Evolutionary conservation across 2,797 vertebrate species (phyloP).

Genomic region (Pangasius sanitwongsei): DNA sequence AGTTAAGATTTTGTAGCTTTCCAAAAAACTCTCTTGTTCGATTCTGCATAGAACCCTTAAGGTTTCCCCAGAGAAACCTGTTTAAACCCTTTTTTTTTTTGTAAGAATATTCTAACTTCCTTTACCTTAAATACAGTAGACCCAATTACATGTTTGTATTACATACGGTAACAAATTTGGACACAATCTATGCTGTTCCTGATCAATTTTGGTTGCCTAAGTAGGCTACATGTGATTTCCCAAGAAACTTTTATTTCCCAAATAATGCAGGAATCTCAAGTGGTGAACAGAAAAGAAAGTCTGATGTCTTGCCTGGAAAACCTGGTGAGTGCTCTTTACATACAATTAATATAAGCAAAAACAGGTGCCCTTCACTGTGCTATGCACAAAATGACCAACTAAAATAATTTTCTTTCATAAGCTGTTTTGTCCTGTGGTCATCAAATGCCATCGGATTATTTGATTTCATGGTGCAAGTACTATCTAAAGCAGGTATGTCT

Average conservation of each 20-base stretch:
- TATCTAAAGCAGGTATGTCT: conserved; percentile 44
- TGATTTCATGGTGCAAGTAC: conserved; percentile 47
- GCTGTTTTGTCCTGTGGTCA: conserved; percentile 44
- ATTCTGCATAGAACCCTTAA: not conserved
- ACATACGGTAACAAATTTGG: not conserved
- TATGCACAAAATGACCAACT: not conserved
- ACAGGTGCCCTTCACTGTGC: not conserved
- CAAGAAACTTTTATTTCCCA: not conserved
- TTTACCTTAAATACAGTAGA: not conserved
- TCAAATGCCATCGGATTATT: conserved; percentile 42
- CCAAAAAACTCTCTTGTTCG: not conserved
- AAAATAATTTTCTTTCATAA: not conserved
- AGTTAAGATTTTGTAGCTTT: not conserved
- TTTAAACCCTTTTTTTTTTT: too few relatives aligned
- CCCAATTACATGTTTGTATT: not conserved
- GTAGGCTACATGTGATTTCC: not conserved
- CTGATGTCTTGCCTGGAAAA: not conserved
- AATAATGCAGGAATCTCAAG: conserved; percentile 1
- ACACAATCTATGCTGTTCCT: not conserved
- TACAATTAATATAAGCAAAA: not conserved
- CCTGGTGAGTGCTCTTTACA: conserved; percentile 5
- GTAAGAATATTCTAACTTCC: not conserved
- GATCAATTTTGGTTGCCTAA: not conserved
- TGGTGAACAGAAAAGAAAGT: not conserved
- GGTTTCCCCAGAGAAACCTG: not conserved